Evolutionary conservation across 2,113 vertebrate species (phyloP), one percentile per base, ranked within the genome.

Genomic region (Dunckerocampus dactyliophorus): DNA sequence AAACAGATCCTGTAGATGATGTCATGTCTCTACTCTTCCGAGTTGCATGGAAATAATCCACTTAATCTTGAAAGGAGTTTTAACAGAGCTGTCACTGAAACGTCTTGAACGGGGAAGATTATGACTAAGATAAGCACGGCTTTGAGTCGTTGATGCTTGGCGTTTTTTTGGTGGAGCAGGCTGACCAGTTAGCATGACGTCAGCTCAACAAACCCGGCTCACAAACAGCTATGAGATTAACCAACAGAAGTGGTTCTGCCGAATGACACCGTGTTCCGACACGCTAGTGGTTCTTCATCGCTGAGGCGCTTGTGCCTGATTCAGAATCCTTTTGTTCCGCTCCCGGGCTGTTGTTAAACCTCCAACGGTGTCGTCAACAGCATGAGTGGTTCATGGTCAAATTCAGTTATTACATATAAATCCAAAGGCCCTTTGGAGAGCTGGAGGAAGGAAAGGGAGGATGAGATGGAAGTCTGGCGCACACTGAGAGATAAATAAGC

Each of bases 401-500:
- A 76, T 9, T 20, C 53, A 28, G 43, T 61, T 58, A 53, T 55
- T 64, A 42, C 75, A 62, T n/a, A 48, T 17, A 54, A 72, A 67
- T 64, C 34, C 56, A 39, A 61, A 60, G 57, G 70, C 63, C 51
- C 69, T 74, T 17, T 62, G 71, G 72, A 77, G 68, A 67, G 66
- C 79, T 81, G 67, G 75, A 72, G 75, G 77, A 73, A 71, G 77
- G 70, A 71, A 57, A 67, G 53, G 24, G 47, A 66, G 57, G 66
- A 76, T 65, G 75, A 48, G 60, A 75, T 75, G 82, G 81, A 82
- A 82, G 81, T 82, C 77, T 80, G 82, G 76, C 69, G 79, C 69
- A 67, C 60, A 65, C 76, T 62, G 82, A 82, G 73, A 80, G 52
- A 74, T 78, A 86, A 82, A 88, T 80, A 77, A 84, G 81, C 63